These are phyloP conservation scores for Stomatorhinus walkeri DNA, from an alignment of 2,797 vertebrate genomes.

Conservation along the genomic window DNA sequence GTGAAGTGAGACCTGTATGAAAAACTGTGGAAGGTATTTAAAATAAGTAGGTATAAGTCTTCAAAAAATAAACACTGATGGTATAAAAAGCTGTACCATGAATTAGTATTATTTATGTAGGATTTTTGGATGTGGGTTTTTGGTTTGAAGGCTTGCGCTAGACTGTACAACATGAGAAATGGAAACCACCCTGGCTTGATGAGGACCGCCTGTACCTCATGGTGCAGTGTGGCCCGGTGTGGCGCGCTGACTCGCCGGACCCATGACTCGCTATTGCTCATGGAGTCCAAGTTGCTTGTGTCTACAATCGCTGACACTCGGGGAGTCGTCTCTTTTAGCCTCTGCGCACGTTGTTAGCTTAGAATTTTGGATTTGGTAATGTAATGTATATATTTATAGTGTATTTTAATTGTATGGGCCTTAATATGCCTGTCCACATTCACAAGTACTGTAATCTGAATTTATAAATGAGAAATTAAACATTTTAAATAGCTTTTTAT, in stretches of 20 bases:
- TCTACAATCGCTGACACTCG: constrained; percentile 51
- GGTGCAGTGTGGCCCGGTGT: not conserved
- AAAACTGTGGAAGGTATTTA: not conserved
- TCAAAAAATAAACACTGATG: not conserved
- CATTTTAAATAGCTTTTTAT: not conserved
- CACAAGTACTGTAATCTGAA: not conserved
- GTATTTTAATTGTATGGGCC: constrained; percentile 34
- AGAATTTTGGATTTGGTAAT: not conserved
- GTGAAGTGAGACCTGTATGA: not conserved
- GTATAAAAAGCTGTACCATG: not conserved
- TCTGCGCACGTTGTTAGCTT: constrained; percentile 43
- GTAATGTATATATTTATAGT: constrained; percentile 33
- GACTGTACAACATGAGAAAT: not conserved
- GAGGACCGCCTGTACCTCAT: not conserved
- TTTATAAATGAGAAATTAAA: not conserved
- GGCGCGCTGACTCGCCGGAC: constrained; percentile 40
- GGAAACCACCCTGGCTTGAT: not conserved
- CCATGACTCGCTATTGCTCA: constrained; percentile 71
- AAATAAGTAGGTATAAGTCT: not conserved
- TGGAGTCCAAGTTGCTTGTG: constrained; percentile 48
- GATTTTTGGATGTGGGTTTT: not conserved
- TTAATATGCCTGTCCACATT: not conserved
- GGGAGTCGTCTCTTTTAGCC: constrained; percentile 41
- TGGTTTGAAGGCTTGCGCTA: not conserved
- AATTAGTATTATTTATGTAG: not conserved